Base-by-base conservation (phyloP, 2,888 invertebrate species). In the Electrophaes corylata region DNA sequence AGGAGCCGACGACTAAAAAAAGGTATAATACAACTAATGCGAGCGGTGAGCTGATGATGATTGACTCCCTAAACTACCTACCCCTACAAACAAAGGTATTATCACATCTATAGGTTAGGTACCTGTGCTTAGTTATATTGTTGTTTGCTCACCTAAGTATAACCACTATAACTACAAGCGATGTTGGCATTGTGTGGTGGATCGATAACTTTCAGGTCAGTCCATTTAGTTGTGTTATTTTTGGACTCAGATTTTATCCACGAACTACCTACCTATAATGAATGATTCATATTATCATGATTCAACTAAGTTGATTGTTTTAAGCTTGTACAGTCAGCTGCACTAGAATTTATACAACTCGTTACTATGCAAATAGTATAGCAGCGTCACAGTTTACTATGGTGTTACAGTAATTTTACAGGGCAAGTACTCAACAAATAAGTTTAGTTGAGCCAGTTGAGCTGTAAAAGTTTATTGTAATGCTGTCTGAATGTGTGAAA, bases 161-260 rank as follows among this genome's bases (percentile, higher is more conserved):
- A 20, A 11, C 2, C 6, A 12, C 2, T 20, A 29, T 29, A 29
- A 10, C 33, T 8, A 5, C 14, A 35, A 12, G 16, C 14, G 26
- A 12, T 14, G 23, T 23, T 14, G 14, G 43, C 26, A 14, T 26
- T 26, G 26, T 26, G 23, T 20, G 43, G 23, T 70, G 69, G 79
- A 80, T 85, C 84, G 69, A 84, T 84, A 79, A 49, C 45, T 69
- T 62, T 63, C 64, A 73, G 75, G 73, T 74, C 71, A 64, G 64
- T 65, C 67, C 72, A 73, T 74, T n/a, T 78, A 70, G 69, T 66
- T 59, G 64, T 65, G 72, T 69, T 77, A 74, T 77, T 78, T 77
- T 74, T 71, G 69, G 73, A 60, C 74, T 71, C 26, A 54, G 26
- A 55, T 59, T n/a, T 65, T 63, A 69, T 65, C 63, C 63, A 60